Evolutionary conservation across 92 coral and sea anemone genomes (phyloP).

Genomic region (Paramuricea clavata): DNA sequence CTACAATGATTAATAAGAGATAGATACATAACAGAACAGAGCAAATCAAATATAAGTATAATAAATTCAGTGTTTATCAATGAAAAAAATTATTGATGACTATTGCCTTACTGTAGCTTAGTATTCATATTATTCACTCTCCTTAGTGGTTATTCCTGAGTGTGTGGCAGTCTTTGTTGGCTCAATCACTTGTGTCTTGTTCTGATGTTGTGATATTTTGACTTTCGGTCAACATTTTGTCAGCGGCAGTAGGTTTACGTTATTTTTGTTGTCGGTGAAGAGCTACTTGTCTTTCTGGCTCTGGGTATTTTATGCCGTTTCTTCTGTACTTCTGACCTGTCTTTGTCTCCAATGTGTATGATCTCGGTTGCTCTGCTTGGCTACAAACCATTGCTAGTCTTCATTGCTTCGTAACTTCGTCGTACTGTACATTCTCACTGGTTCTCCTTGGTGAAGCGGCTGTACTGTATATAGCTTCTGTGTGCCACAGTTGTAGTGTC

Average conservation of each 20-base stretch:
- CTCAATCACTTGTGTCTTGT: neutral
- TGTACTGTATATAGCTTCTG: conserved; percentile 40
- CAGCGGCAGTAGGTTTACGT: neutral
- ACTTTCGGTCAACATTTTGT: neutral
- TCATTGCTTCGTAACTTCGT: conserved; percentile 41
- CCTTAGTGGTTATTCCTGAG: conserved; percentile 24
- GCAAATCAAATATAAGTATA: neutral
- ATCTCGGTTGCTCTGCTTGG: conserved; percentile 42
- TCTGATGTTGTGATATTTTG: neutral
- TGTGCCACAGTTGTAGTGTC: conserved; percentile 45
- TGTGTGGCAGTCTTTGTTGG: neutral
- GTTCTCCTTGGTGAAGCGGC: conserved; percentile 55
- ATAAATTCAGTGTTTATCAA: neutral
- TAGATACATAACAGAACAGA: too few relatives aligned
- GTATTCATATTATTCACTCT: conserved; percentile 43
- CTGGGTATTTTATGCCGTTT: conserved; percentile 28
- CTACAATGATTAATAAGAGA: too few relatives aligned
- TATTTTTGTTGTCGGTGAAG: neutral
- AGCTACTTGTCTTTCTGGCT: neutral
- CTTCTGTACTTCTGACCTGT: conserved; percentile 52
- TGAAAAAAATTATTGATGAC: neutral
- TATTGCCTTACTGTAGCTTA: neutral
- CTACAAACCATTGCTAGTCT: conserved; percentile 46
- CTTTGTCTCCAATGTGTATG: conserved; percentile 43
- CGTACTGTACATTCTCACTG: conserved; percentile 34